phyloP scores from a whole-genome alignment of 2,888 invertebrate species.

The Eilema sororculum region DNA sequence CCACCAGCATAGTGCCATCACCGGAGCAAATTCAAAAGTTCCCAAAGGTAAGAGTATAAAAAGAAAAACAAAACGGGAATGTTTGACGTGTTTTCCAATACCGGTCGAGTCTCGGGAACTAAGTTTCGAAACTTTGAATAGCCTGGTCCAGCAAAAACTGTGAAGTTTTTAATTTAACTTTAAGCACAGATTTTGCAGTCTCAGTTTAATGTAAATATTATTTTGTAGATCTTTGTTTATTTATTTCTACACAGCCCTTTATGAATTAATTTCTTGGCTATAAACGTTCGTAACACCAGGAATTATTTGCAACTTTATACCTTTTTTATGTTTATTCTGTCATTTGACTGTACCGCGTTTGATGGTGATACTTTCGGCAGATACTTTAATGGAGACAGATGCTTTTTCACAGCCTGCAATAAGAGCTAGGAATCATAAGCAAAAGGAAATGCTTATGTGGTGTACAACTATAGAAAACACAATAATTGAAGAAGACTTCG shows the following conservation, averaged over 20 bases:
- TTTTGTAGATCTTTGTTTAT: slow-evolving; percentile 14
- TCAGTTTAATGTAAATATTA: slow-evolving; percentile 47
- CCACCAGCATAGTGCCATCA: slow-evolving; percentile 24
- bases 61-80: slow-evolving; percentile 61
- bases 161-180: slow-evolving; percentile 65
- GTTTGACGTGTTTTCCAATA: slow-evolving; percentile 74
- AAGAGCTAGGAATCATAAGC: too few relatives aligned
- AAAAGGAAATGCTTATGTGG: too few relatives aligned
- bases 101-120: slow-evolving; percentile 43
- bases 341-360: neutral
- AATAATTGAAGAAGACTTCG: too few relatives aligned
- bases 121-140: slow-evolving; percentile 51
- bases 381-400: too few relatives aligned
- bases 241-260: neutral
- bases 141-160: slow-evolving; percentile 50
- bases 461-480: too few relatives aligned
- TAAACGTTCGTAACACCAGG: neutral
- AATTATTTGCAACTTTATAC: neutral
- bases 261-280: neutral
- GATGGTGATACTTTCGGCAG: too few relatives aligned
- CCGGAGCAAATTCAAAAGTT: slow-evolving; percentile 40
- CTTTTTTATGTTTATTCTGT: neutral
- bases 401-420: neutral
- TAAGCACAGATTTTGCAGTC: slow-evolving; percentile 47
- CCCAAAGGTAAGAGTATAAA: slow-evolving; percentile 57